Base-by-base conservation (phyloP, 30 jellyfish, hydroid and myxozoan species). In the Phacellophora camtschatica region DNA sequence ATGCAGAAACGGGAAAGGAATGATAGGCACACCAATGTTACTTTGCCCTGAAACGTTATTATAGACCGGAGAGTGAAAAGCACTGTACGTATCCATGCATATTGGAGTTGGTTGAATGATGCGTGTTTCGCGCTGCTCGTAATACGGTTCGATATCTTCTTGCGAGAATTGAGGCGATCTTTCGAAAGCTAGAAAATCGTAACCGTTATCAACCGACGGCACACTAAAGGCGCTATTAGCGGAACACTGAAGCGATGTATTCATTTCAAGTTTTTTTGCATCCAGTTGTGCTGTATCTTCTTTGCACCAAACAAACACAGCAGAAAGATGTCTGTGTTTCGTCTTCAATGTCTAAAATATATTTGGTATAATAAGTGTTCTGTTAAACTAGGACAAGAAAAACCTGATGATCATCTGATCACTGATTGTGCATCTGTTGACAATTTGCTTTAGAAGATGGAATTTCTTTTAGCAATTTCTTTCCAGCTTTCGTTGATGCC, bases 1-100 rank as follows among this genome's bases (percentile, higher is more conserved):
- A 66, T 81, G 92, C 15, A 81, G 79, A 23, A 81, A 66, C 25
- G 92, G 92, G 33, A 81, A 66, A 41, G 84, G 92, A n/a, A 81
- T 56, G 80, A 68, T 51, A 5, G 92, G 92, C 19, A 63, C n/a
- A 7, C 77, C 29, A 36, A 68, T 68, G 20, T 35, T 51, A 71
- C 29, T 81, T 41, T 81, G 92, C 30, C 85, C 68, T 16, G 84
- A 45, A 0, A 56, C 5, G 0, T 84, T 29, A 8, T 51, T 28
- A 56, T 81, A 81, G 24, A 81, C 43, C 22, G 85, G 78, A 1
- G 77, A 37, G 70, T 81, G 85, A 45, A 68, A 68, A 19, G 84
- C 20, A 43, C 43, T 56, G 92, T 28, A 81, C 18, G 64, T 37
- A 22, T 81, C 92, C 45, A 81, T 16, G 64, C 85, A 81, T 22